Base-by-base conservation (phyloP, 2,888 invertebrate species). In the Mimumesa dahlbomi region DNA sequence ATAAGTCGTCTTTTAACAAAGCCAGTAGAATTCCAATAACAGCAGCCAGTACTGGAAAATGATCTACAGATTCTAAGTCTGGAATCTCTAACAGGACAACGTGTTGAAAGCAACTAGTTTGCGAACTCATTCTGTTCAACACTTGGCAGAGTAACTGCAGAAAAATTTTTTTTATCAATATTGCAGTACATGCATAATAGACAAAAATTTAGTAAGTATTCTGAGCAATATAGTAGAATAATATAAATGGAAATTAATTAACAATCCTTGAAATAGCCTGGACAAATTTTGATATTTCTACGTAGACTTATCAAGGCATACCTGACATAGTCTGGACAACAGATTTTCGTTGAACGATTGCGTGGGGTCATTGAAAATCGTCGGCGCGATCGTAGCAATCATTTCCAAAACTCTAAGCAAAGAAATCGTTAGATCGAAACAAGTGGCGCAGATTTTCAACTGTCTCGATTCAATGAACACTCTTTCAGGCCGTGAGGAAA, bases 371-470 rank as follows among this genome's bases (percentile, higher is more conserved):
- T 92, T 92, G 57, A 95, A 93, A 46, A 95, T 89, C 25, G 91
- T 90, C 0, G 94, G 93, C 0, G 92, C 93, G 11, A 95, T 90
- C 5, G 91, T 91, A 1, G 94, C 91, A 0, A 94, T 92, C 96
- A 96, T 95, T 90, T 96, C 96, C 56, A 96, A 89, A 0, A 95
- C 95, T 50, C 96, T 91, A 64, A 96, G 92, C 62, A 96, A 88
- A 0, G 94, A 94, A 53, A 95, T 93, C 16, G 95, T 93, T 56
- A 96, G 90, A 85, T 96, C 95, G 87, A 96, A 96, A 85, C 96
- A 96, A 7, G 96, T 96, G 0, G 95, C 94, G 83, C 95, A 95
- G 7, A 96, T 93, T 87, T 95, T 95, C 53, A 96, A 90, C 84
- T 95, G 95, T 6, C 95, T 92, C 0, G 94, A 92, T 77, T 81